These are phyloP conservation scores for Ips typographus DNA, from an alignment of 1,140 invertebrate species.

Conservation along the genomic window DNA sequence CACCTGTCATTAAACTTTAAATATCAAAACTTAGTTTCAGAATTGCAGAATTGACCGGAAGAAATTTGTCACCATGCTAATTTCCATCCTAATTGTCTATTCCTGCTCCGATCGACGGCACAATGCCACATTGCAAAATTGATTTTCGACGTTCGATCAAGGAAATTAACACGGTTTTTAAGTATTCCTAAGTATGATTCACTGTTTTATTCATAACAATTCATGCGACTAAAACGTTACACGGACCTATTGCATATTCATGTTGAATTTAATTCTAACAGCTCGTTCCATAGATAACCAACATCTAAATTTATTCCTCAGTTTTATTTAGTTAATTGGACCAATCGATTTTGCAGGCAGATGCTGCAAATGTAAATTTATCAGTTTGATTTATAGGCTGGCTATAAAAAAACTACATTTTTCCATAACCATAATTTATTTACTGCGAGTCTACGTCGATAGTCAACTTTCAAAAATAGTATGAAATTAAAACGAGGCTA, in stretches of 20 bases:
- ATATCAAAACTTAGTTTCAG: conserved; percentile 10
- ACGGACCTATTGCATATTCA: conserved; percentile 28
- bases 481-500: background rate
- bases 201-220: conserved; percentile 13
- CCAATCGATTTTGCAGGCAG: conserved; percentile 20
- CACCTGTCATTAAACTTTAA: background rate
- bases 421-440: conserved; percentile 1
- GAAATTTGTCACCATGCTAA: background rate
- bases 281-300: conserved; percentile 26
- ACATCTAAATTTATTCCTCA: conserved; percentile 28
- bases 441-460: no score
- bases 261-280: conserved; percentile 26
- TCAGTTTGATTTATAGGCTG: conserved; percentile 21
- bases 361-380: conserved; percentile 22
- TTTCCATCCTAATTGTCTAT: background rate
- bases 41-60: conserved; percentile 5
- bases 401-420: conserved; percentile 13
- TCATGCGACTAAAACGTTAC: conserved; percentile 18
- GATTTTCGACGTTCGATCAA: no score
- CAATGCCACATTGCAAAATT: no score
- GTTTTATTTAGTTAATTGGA: conserved; percentile 26
- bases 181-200: background rate
- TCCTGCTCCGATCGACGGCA: no score
- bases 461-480: no score
- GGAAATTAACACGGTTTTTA: background rate